Percentiles rank a stretch among this genome's conserved stretches.
Evolutionary conservation across 2,888 invertebrate genomes (phyloP).

Genomic region (Ormyrus labotus): DNA sequence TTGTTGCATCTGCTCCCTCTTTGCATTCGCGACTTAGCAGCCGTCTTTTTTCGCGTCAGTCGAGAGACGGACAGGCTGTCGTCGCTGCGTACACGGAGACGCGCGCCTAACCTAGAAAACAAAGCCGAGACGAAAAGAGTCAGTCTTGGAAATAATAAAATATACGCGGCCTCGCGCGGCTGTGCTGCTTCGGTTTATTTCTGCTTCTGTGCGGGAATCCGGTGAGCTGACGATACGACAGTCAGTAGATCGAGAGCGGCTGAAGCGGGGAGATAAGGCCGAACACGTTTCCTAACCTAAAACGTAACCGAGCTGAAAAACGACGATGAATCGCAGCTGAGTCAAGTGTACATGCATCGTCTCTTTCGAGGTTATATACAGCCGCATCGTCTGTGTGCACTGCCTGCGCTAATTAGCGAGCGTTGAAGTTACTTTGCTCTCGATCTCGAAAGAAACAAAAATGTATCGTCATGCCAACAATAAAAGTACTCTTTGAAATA

Average conservation of each 20-base stretch:
- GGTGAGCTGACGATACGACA: neutral
- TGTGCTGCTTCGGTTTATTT: neutral
- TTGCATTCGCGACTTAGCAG: neutral
- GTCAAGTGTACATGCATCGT: neutral
- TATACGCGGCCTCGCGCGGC: too few relatives aligned
- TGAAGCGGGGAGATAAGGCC: neutral
- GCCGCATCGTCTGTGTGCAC: neutral
- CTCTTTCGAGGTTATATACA: slow-evolving; percentile 1
- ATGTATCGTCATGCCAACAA: neutral
- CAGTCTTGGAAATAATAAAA: too few relatives aligned
- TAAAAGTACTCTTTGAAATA: slow-evolving; percentile 34
- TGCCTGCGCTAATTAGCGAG: neutral
- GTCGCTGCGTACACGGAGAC: neutral
- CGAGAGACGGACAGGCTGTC: neutral
- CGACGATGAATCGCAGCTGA: neutral
- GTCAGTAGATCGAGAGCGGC: neutral
- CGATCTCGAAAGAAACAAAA: neutral
- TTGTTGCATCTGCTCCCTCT: neutral
- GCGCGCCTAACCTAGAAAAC: slow-evolving; percentile 27
- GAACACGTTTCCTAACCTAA: slow-evolving; percentile 48
- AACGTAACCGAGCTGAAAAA: slow-evolving; percentile 1
- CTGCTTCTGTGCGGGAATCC: neutral
- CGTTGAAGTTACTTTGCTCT: neutral
- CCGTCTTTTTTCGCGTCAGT: too few relatives aligned
- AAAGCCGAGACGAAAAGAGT: too few relatives aligned